A percentile compares a stretch with the other conserved stretches of the same genome.
These are phyloP conservation scores for Lagopus muta DNA, from an alignment of 2,113 vertebrate genomes.

Conservation along the genomic window DNA sequence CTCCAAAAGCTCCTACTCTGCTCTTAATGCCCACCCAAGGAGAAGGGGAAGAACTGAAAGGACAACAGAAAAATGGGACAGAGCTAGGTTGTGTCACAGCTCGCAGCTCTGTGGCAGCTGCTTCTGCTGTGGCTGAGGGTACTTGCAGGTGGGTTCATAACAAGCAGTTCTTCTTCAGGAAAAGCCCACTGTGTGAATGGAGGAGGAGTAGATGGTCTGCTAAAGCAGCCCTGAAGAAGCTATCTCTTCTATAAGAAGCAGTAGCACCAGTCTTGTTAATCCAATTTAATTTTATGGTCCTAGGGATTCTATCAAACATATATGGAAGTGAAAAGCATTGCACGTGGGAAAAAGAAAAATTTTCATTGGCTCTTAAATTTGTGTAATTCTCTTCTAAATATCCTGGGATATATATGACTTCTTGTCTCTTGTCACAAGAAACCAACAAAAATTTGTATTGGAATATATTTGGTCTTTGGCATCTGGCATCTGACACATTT, in stretches of 20 bases:
- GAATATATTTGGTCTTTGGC: neutral
- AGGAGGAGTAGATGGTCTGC: neutral
- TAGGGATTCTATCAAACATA: neutral
- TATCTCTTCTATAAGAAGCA: neutral
- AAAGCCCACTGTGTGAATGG: neutral
- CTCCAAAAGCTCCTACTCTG: neutral
- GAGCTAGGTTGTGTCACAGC: neutral
- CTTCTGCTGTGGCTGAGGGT: neutral
- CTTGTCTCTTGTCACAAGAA: neutral
- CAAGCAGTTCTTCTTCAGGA: neutral
- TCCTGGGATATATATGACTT: neutral
- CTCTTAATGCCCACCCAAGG: neutral
- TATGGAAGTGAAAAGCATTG: neutral
- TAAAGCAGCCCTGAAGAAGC: neutral
- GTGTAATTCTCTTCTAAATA: neutral
- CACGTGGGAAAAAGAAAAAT: neutral
- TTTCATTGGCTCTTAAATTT: neutral
- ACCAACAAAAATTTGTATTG: neutral
- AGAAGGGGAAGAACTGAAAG: neutral
- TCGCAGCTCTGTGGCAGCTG: neutral
- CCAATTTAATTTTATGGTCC: neutral
- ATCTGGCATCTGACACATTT: neutral
- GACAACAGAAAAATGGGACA: neutral
- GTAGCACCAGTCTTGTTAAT: neutral
- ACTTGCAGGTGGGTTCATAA: neutral